Evolutionary conservation across 2,797 vertebrate genomes (phyloP), one percentile per base, ranked within the genome.

Genomic region (Vireo griseus): DNA sequence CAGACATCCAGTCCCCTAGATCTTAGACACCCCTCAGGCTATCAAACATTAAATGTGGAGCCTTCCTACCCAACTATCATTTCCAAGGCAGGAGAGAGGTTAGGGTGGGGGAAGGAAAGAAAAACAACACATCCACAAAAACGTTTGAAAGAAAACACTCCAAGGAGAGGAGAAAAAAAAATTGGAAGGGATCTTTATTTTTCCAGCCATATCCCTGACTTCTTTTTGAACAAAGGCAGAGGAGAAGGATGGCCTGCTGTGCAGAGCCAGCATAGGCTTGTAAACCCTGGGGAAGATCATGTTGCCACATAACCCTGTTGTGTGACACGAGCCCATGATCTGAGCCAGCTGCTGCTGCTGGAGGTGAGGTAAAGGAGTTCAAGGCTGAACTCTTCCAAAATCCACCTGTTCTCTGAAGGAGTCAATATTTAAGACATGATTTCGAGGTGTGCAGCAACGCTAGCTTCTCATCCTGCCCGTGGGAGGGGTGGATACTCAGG

Each of bases 281-380:
- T 11, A 16, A 59, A 42, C 18, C 9, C 35, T 5, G 21, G 61
- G 42, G 75, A 88, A 40, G 72, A 39, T 47, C 50, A 6, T 1
- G 5, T 39, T 65, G 68, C 35, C 48, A 47, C 39, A 4, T 9
- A 87, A 54, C 13, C 33, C 15, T n/a, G 16, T 37, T 42, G 3
- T 5, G 47, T 28, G 57, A 48, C 55, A 40, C 0, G 0, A 44
- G 11, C 0, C 0, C 33, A 31, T 11, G 22, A 69, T 40, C 61
- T n/a, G 51, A 58, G 61, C 61, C 80, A 61, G 59, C 79, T 67
- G 79, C 29, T 78, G 84, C 45, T 65, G 0, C 33, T 17, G 24
- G 42, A 61, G 18, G n/a, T 7, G 24, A 75, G 29, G 18, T 18
- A 17, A 57, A 73, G 7, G 39, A 82, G 52, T 33, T 83, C 33